A percentile compares a stretch with the other conserved stretches of the same genome.
phyloP scores from a whole-genome alignment of 2,888 invertebrate species.

The Tenthredo distinguenda region DNA sequence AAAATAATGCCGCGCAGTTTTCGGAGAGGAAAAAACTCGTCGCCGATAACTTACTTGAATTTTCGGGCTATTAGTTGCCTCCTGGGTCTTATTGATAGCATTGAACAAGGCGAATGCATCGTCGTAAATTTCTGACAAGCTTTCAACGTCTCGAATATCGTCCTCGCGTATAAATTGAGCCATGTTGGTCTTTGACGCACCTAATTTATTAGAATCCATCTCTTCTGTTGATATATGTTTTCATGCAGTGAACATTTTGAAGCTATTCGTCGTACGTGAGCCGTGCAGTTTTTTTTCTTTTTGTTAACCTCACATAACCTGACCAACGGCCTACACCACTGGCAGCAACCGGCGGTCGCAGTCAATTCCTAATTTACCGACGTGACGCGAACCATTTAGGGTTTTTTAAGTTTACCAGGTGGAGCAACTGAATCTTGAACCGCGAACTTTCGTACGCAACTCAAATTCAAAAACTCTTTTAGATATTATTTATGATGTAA shows the following conservation, averaged over 20 bases:
- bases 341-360: not conserved
- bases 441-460: not conserved
- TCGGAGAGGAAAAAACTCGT: constrained; percentile 38
- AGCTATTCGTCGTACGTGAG: not conserved
- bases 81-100: constrained; percentile 83
- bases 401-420: not conserved
- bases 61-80: constrained; percentile 85
- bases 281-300: not conserved
- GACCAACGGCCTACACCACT: not conserved
- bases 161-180: constrained; percentile 55
- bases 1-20: constrained; percentile 18
- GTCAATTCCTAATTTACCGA: not conserved
- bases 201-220: constrained; percentile 15
- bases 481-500: not conserved
- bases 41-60: constrained; percentile 83
- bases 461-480: not conserved
- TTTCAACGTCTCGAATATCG: constrained; percentile 62
- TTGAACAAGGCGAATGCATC: constrained; percentile 86
- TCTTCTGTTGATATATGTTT: not conserved
- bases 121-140: constrained; percentile 83
- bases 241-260: constrained; percentile 9
- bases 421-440: not conserved
- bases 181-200: not conserved
- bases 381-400: not conserved
- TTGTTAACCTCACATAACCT: not conserved